Evolutionary conservation across 2,113 vertebrate genomes (phyloP).

Genomic region (Alectura lathami): DNA sequence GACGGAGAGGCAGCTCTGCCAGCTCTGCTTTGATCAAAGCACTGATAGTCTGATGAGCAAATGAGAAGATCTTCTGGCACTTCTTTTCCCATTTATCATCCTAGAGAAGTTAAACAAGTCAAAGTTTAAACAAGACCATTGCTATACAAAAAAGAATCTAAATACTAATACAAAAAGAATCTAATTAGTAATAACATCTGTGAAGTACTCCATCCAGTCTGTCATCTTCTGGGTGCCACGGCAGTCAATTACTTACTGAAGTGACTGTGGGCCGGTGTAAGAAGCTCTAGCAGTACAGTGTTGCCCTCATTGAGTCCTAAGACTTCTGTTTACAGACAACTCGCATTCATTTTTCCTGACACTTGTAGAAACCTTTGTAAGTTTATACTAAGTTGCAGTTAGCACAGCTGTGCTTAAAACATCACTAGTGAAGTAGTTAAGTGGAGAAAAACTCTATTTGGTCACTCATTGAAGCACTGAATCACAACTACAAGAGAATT

Average conservation of each 20-base stretch:
- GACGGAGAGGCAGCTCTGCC: conserved; percentile 92
- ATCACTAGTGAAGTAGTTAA: not conserved
- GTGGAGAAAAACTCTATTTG: not conserved
- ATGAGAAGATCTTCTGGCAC: conserved; percentile 99
- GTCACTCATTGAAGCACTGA: not conserved
- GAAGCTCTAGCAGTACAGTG: not conserved
- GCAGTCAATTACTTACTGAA: not conserved
- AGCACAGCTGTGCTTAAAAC: not conserved
- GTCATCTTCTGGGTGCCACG: not conserved
- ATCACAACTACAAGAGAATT: not conserved
- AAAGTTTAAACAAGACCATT: not conserved
- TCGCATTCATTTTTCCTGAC: not conserved
- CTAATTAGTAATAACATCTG: not conserved
- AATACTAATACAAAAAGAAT: not conserved
- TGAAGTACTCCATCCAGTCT: not conserved
- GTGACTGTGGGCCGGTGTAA: not conserved
- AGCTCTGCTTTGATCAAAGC: conserved; percentile 97
- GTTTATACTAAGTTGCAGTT: not conserved
- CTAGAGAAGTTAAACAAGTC: conserved; percentile 65
- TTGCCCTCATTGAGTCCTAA: not conserved
- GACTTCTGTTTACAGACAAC: not conserved
- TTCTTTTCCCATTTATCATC: conserved; percentile 99
- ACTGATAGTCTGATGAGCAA: conserved; percentile 98
- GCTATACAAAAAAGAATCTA: not conserved
- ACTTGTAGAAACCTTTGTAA: not conserved